phyloP scores from a whole-genome alignment of 2,797 vertebrate species.

The Chiloscyllium punctatum region DNA sequence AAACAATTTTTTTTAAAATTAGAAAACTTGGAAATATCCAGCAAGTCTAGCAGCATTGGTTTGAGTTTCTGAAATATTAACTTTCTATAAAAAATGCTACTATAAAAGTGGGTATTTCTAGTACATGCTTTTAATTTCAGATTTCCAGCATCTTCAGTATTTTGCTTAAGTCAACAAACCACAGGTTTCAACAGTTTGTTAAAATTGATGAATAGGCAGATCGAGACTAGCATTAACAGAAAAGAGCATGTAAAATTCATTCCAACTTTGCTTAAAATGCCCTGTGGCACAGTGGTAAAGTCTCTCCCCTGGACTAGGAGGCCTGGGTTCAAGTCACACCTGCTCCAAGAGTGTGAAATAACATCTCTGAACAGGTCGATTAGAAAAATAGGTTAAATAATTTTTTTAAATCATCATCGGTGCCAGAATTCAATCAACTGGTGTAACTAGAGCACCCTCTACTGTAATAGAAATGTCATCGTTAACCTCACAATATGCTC shows the following conservation, averaged over 20 bases:
- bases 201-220: too few relatives aligned
- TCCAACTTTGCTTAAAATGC: background rate
- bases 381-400: too few relatives aligned
- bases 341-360: too few relatives aligned
- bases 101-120: background rate
- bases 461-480: background rate
- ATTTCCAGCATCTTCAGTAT: background rate
- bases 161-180: background rate
- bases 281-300: too few relatives aligned
- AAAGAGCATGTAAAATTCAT: background rate
- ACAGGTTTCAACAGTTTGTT: background rate
- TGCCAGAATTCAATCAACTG: background rate
- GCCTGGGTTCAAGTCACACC: too few relatives aligned
- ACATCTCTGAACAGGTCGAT: too few relatives aligned
- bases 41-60: background rate
- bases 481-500: background rate
- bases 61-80: background rate
- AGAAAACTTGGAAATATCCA: background rate
- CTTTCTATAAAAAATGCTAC: background rate
- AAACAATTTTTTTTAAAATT: background rate
- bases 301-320: too few relatives aligned
- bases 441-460: slow-evolving; percentile 11
- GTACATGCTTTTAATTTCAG: background rate
- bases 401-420: background rate
- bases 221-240: background rate